Evolutionary conservation across 1,140 invertebrate species (phyloP).

Genomic region (Marisa cornuarietis): DNA sequence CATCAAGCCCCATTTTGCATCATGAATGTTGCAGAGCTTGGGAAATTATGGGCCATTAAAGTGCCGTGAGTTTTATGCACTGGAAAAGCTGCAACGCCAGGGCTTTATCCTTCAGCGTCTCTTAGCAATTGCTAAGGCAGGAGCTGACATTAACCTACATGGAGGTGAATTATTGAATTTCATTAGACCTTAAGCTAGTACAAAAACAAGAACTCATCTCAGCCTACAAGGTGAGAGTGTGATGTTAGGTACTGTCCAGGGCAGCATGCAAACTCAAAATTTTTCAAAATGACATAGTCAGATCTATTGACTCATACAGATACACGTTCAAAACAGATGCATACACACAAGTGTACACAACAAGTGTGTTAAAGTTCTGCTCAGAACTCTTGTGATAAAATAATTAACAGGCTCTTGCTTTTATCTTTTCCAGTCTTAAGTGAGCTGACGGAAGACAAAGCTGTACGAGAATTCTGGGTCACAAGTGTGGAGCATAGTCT

Average conservation of each 20-base stretch:
- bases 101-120: constrained; percentile 64
- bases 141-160: constrained; percentile 50
- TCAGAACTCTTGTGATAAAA: too few species aligned
- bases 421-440: neutral
- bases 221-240: too few species aligned
- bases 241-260: too few species aligned
- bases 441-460: constrained; percentile 49
- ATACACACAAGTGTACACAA: too few species aligned
- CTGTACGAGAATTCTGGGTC: constrained; percentile 63
- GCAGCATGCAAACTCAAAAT: too few species aligned
- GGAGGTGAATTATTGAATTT: constrained; percentile 35
- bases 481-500: constrained; percentile 57
- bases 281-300: too few species aligned
- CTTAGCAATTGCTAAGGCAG: constrained; percentile 57
- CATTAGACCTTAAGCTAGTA: too few species aligned
- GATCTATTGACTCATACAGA: too few species aligned
- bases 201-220: too few species aligned
- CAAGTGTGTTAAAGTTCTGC: too few species aligned
- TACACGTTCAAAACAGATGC: too few species aligned
- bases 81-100: constrained; percentile 67
- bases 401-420: too few species aligned
- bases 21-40: constrained; percentile 59
- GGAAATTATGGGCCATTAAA: constrained; percentile 70
- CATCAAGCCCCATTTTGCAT: neutral
- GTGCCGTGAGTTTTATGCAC: constrained; percentile 65